Evolutionary conservation across 2,113 vertebrate species (phyloP), one percentile per base, ranked within the genome.

Genomic region (Larimichthys polyactis): DNA sequence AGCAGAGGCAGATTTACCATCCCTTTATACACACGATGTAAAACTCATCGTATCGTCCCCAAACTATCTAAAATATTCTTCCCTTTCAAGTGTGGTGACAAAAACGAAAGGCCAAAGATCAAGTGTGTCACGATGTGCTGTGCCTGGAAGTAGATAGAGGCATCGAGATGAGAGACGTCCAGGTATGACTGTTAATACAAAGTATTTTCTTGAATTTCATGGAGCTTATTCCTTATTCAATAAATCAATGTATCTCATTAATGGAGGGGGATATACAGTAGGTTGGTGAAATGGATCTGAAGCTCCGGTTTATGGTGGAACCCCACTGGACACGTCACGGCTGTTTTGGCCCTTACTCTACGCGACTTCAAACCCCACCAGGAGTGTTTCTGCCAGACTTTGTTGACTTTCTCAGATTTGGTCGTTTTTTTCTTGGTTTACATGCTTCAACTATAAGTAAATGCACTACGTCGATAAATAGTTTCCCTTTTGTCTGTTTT

Each of bases 1-100:
- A 80, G 68, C 62, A 59, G 44, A 81, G 60, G 32, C 71, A 86
- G 71, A 75, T 81, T 82, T 65, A 86, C 57, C 44, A 75, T 46
- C 71, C 58, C 69, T 64, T 59, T 54, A 40, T 40, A 73, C 65
- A 75, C 74, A 75, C 67, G 60, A 54, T 16, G 27, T 49, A 75
- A 62, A 81, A 80, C 54, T 57, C 59, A 15, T 48, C 36, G 17
- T 51, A 16, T 82, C 75, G 55, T 63, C 29, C 27, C 9, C 66
- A 78, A 75, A 67, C 71, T 57, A 43, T 64, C 64, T 43, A 40
- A 40, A 66, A 58, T 51, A 51, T 68, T 87, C 49, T 27, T 65
- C 17, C 36, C 43, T 49, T 60, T 75, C 10, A 63, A 60, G 52
- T 48, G 20, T 20, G 17, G 4, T 19, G 9, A 52, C 29, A 57